Percentiles rank a stretch among this genome's conserved stretches.
These are phyloP conservation scores for Oncopodura yosiiana DNA, from an alignment of 1,140 invertebrate genomes.

Conservation along the genomic window DNA sequence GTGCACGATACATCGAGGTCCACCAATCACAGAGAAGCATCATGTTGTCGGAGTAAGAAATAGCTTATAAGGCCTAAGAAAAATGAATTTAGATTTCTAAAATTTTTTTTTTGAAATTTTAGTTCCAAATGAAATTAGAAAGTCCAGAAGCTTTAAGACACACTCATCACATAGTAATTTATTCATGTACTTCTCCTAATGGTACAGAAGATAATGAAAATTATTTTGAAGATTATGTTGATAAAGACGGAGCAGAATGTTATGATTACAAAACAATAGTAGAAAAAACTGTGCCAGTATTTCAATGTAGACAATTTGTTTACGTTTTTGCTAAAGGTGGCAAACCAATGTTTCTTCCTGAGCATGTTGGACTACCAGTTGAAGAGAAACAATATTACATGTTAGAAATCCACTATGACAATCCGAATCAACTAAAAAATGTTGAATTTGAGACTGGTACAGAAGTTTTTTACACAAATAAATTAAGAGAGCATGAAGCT, in stretches of 20 bases:
- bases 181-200: constrained; percentile 57
- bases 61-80: background rate
- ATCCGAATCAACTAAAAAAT: constrained; percentile 41
- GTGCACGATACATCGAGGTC: constrained; percentile 73
- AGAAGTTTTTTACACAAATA: constrained; percentile 1
- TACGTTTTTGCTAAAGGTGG: constrained; percentile 54
- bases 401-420: constrained; percentile 81
- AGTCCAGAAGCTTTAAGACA: background rate
- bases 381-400: constrained; percentile 68
- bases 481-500: background rate
- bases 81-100: background rate
- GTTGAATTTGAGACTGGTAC: constrained; percentile 4
- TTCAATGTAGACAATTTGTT: background rate
- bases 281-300: no score
- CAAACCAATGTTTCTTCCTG: no score
- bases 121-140: background rate
- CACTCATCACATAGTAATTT: constrained; percentile 65
- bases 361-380: constrained; percentile 71
- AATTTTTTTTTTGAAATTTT: background rate
- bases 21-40: constrained; percentile 55
- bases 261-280: background rate
- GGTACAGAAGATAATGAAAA: background rate
- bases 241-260: constrained; percentile 48
- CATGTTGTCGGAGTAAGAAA: constrained; percentile 62
- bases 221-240: constrained; percentile 46